A percentile compares a stretch with the other conserved stretches of the same genome.
These are phyloP conservation scores for Drosophila bifasciata DNA, from an alignment of 1,140 invertebrate species.

Conservation along the genomic window DNA sequence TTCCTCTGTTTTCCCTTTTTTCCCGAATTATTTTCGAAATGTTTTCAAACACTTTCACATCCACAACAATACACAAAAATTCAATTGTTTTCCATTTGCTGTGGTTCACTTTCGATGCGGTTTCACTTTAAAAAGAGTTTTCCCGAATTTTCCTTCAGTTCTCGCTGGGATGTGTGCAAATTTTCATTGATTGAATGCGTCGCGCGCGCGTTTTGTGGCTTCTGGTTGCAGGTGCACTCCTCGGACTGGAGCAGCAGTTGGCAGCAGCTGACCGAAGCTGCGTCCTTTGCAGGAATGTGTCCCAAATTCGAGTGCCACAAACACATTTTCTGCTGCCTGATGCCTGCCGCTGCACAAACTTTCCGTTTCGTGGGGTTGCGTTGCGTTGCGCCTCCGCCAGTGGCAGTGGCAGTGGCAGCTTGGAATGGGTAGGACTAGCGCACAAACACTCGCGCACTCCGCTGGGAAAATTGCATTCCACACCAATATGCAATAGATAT, in stretches of 20 bases:
- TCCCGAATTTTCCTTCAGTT: background rate
- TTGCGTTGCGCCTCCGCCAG: conserved; percentile 43
- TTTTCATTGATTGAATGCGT: background rate
- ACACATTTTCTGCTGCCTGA: conserved; percentile 62
- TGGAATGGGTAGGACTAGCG: conserved; percentile 36
- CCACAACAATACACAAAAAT: background rate
- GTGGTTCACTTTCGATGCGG: background rate
- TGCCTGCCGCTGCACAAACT: conserved; percentile 57
- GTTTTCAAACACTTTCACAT: too few relatives aligned
- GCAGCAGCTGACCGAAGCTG: conserved; percentile 51
- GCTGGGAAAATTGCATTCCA: conserved; percentile 52
- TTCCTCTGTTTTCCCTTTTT: conserved; percentile 19
- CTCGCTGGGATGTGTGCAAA: too few relatives aligned
- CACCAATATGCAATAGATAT: conserved; percentile 3
- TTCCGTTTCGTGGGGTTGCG: conserved; percentile 70
- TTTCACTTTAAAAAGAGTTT: background rate
- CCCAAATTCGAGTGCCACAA: conserved; percentile 81
- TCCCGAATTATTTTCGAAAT: background rate
- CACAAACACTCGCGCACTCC: conserved; percentile 6
- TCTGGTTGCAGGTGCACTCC: conserved; percentile 1
- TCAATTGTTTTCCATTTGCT: background rate
- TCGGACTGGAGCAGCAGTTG: conserved; percentile 11
- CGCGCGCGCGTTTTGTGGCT: conserved; percentile 21
- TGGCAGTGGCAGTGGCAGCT: conserved; percentile 17
- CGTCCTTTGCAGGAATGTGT: conserved; percentile 82